Conservation (phyloP, 2,888 invertebrate species). For the Neoscelio sp. region DNA sequence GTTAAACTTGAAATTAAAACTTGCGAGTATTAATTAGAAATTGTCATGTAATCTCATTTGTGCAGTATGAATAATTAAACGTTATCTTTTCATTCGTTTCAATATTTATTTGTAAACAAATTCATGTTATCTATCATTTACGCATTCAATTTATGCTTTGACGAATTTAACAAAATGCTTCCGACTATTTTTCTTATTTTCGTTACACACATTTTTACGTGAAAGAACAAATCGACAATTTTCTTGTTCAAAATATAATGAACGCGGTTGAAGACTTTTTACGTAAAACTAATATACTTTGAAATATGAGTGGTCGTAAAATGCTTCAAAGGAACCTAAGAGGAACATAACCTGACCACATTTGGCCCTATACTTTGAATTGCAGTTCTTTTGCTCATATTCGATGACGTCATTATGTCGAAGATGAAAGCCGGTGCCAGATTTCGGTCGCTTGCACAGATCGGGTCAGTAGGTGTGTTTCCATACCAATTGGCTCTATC, state of each 20-base stretch:
- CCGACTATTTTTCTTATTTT: too few relatives aligned
- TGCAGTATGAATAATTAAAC: too few relatives aligned
- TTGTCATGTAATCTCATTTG: too few relatives aligned
- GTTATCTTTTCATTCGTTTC: too few relatives aligned
- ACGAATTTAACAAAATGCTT: too few relatives aligned
- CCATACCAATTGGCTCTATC: constrained; percentile 67
- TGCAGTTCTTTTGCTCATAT: constrained; percentile 30
- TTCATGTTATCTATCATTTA: too few relatives aligned
- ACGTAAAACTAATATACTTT: constrained; percentile 1
- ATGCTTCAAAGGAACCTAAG: constrained; percentile 4
- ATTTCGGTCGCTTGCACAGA: constrained; percentile 40
- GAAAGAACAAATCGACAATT: neutral
- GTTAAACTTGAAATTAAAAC: too few relatives aligned
- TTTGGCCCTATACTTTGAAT: constrained; percentile 39
- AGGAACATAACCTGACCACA: constrained; percentile 30
- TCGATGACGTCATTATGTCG: constrained; percentile 52
- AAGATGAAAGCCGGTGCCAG: constrained; percentile 62
- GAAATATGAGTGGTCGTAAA: constrained; percentile 10
- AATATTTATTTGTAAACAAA: too few relatives aligned
- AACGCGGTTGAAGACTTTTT: constrained; percentile 14
- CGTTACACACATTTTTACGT: too few relatives aligned
- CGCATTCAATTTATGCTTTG: too few relatives aligned
- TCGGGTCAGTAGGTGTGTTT: constrained; percentile 69
- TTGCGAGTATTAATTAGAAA: too few relatives aligned
- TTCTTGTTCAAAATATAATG: neutral